Evolutionary conservation across 2,113 vertebrate genomes (phyloP), one percentile per base, ranked within the genome.

Genomic region (Rallus limicola): DNA sequence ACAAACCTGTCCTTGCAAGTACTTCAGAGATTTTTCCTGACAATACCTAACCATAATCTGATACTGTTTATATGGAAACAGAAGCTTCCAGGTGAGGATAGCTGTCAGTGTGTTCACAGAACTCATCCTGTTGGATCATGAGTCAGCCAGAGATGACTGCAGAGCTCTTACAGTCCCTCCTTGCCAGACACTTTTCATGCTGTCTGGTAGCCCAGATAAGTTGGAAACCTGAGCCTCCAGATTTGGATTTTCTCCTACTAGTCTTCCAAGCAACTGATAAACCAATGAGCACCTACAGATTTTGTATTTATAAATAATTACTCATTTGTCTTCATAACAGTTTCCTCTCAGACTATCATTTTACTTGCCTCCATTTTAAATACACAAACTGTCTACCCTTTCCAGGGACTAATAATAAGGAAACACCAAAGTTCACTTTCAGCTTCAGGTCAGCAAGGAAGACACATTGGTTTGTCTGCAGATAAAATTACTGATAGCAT

Each of bases 231-330:
- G 64, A 92, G n/a, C 63, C 55, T 56, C 11, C 11, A 69, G 63
- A 33, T 77, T 44, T 96, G 79, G 6, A 74, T 71, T 77, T 90
- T 86, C 65, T 67, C n/a, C 42, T 58, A 38, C 53, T 34, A 13
- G 56, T 78, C 53, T 56, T 94, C 50, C 74, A 70, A 67, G 81
- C 79, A 83, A 21, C 71, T 86, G 82, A 87, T 82, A 91, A 90
- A 42, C 44, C 62, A 46, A 13, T n/a, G 31, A 93, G 58, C 82
- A 87, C 78, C 89, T 63, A 89, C 85, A 81, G 55, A 59, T 82
- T 85, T 83, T 92, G 56, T 94, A 91, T 90, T 94, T 94, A 88
- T 48, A 93, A 88, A 55, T 63, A 88, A 92, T 93, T 86, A 62
- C 34, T 81, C 25, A 38, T 91, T 84, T 95, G 42, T 50, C 72